Base-by-base conservation (phyloP, 2,797 vertebrate species). In the Sebastiscus albofasciatus region DNA sequence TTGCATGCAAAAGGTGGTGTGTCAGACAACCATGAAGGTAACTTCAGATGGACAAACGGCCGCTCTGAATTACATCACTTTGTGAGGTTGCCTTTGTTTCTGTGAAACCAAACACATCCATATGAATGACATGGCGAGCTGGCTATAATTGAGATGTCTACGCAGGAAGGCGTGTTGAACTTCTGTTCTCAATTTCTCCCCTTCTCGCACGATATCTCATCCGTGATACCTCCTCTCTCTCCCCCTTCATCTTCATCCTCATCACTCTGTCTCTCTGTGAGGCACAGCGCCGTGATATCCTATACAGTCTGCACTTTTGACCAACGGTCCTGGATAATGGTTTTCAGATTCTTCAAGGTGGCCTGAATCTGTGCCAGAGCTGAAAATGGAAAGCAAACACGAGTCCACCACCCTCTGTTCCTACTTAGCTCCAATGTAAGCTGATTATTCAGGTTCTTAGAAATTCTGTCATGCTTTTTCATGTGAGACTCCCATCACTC, bases 1-100 rank as follows among this genome's bases (percentile, higher is more conserved):
- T 95, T 97, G 97, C 94, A 96, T 95, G 95, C 95, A 96, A 91
- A 95, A 97, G 91, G 94, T 95, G 95, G 96, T 96, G 92, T 97
- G 96, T 92, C 94, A 95, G 79, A 96, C 95, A 92, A 96, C 95
- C 89, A 91, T 96, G 81, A 97, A 97, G 97, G 97, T 97, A 97
- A 88, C 91, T 84, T 89, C 89, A 93, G 88, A 89, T 83, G 75
- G 86, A 83, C 79, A 55, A 66, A 76, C 42, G 66, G 77, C 60
- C 46, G 39, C 77, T 86, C 77, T 42, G 81, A 77, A 90, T 94
- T 81, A 92, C 92, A 83, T 94, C 92, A 94, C 72, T 82, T 61
- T 74, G 86, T 36, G 80, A 87, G 73, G 92, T 90, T 79, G 88
- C 87, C 89, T 94, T 94, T 92, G 89, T 94, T 79, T 90, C 81